These are phyloP conservation scores for Valencia hispanica DNA, from an alignment of 2,797 vertebrate genomes.

Conservation along the genomic window DNA sequence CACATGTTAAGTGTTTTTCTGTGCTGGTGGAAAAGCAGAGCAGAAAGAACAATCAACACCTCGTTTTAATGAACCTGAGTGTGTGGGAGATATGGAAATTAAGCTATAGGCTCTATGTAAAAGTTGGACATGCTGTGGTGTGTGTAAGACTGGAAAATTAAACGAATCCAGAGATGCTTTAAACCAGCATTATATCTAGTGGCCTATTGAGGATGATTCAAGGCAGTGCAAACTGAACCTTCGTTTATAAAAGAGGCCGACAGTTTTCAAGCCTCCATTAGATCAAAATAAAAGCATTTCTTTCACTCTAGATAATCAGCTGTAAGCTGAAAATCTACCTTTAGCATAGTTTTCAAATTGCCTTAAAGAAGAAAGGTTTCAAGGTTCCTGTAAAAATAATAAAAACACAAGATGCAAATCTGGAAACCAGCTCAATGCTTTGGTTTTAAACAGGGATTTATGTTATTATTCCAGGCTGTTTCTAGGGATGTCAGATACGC, in stretches of 20 bases:
- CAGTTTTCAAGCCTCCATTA: too few relatives aligned
- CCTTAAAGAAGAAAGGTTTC: not conserved
- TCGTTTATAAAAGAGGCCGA: not conserved
- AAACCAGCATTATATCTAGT: not conserved
- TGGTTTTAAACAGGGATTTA: too few relatives aligned
- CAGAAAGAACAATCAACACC: slow-evolving; percentile 6
- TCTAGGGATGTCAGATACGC: too few relatives aligned
- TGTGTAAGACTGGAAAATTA: not conserved
- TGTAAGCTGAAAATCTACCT: not conserved
- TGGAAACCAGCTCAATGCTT: too few relatives aligned
- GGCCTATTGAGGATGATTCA: not conserved
- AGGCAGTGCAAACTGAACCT: not conserved
- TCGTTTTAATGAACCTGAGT: slow-evolving; percentile 5
- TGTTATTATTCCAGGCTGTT: too few relatives aligned
- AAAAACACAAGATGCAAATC: too few relatives aligned
- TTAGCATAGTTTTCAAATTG: not conserved
- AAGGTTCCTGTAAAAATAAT: not conserved
- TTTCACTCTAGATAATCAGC: not conserved
- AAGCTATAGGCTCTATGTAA: not conserved
- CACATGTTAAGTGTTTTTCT: slow-evolving; percentile 22
- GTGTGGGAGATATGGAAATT: slow-evolving; percentile 2
- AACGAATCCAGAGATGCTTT: not conserved
- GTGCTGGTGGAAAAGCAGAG: slow-evolving; percentile 11
- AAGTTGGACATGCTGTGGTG: not conserved
- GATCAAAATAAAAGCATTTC: not conserved